Conservation (phyloP, 2,113 vertebrate species). For the Alces alces region DNA sequence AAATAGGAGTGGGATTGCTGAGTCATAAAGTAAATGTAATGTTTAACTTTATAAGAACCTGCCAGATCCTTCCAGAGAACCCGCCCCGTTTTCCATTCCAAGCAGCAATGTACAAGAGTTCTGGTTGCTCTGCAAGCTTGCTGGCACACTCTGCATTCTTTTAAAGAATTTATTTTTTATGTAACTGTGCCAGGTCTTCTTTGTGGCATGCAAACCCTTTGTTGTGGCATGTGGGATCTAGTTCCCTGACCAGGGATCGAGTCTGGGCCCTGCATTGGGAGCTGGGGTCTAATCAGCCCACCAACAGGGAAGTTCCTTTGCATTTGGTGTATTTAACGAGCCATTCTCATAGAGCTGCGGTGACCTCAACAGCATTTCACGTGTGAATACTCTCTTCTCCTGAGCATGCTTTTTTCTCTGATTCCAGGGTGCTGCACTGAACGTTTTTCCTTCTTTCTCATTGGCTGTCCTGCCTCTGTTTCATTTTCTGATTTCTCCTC, state of each 20-base stretch:
- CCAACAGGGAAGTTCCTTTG: neutral
- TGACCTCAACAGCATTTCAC: neutral
- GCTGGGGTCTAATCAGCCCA: neutral
- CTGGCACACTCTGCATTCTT: neutral
- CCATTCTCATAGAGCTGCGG: too few species aligned
- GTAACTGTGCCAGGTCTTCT: neutral
- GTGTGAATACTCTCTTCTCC: neutral
- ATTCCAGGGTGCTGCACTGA: neutral
- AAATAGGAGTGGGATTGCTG: neutral
- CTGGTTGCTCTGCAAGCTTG: neutral
- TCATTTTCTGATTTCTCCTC: neutral
- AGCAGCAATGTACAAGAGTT: accelerated
- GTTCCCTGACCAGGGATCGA: neutral
- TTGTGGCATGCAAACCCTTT: neutral
- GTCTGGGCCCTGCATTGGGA: neutral
- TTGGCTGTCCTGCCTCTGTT: neutral
- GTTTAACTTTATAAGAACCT: neutral
- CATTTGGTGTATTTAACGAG: neutral
- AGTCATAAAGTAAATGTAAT: neutral
- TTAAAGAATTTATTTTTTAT: neutral
- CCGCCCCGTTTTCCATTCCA: accelerated
- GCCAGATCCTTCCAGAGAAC: neutral
- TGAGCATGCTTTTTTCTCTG: neutral
- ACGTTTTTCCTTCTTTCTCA: neutral
- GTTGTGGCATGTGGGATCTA: neutral